Evolutionary conservation across 2,797 vertebrate species (phyloP).

Genomic region (Melanotaenia nigrans): DNA sequence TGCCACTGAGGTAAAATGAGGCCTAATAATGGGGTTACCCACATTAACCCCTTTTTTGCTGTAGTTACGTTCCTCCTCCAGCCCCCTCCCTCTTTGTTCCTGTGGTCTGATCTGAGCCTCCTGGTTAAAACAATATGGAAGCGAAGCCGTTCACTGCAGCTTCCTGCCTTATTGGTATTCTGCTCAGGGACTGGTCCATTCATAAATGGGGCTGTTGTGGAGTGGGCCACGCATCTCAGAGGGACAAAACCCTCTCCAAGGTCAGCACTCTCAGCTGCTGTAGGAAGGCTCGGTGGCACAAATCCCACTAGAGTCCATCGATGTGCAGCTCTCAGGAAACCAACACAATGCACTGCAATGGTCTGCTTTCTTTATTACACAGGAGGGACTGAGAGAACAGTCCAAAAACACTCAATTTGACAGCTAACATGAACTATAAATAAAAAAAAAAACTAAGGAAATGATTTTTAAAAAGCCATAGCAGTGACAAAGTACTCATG

Average conservation of each 20-base stretch:
- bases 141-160: constrained; percentile 57
- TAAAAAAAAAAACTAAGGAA: constrained; percentile 2
- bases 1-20: constrained; percentile 53
- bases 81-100: not conserved
- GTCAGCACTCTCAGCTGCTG: constrained; percentile 57
- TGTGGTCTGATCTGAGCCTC: constrained; percentile 12
- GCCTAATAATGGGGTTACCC: constrained; percentile 39
- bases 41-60: constrained; percentile 22
- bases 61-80: not conserved
- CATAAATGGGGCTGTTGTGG: constrained; percentile 67
- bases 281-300: constrained; percentile 41
- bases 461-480: too few relatives aligned
- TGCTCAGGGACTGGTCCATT: constrained; percentile 67
- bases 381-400: not conserved
- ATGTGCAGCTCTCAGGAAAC: constrained; percentile 3
- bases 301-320: constrained; percentile 24
- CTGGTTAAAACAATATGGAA: constrained; percentile 57
- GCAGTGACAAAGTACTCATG: constrained; percentile 21
- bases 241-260: constrained; percentile 70
- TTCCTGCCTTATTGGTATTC: constrained; percentile 63
- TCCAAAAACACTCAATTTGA: not conserved
- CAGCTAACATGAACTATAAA: constrained; percentile 27
- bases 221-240: constrained; percentile 54
- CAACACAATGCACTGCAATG: constrained; percentile 22
- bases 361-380: not conserved